Base-by-base conservation (phyloP, 2,888 invertebrate species). In the Eristalis tenax region DNA sequence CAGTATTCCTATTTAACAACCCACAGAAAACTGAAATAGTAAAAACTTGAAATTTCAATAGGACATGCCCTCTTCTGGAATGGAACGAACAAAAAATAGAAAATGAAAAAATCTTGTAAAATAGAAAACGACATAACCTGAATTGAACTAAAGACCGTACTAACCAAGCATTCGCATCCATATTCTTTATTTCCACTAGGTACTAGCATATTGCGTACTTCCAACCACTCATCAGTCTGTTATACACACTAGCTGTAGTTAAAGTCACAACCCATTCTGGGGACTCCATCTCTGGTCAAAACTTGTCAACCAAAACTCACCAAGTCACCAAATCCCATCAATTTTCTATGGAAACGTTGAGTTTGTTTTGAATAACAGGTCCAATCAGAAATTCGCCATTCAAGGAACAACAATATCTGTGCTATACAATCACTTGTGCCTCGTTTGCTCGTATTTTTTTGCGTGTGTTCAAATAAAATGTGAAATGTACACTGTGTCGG, bases 311-410 rank as follows among this genome's bases (percentile, higher is more conserved):
- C 2, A 0, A 23, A 40, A 18, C 28, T 70, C 18, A 64, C 40
- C 28, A 64, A 28, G 57, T 64, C 66, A 64, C 40, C 28, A 68
- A 23, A 63, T 68, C 66, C 5, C 64, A 40, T 69, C 63, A 10
- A 64, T 68, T 82, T 75, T 64, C 87, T 87, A 87, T 87, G 87
- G 87, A 73, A 87, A 87, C 87, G 69, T 4, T 38, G 40, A 82
- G 83, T 87, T 87, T 87, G 76, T 83, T 87, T 87, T 83, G 83
- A 87, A 83, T 80, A 83, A 76, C 87, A 79, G 83, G 11, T 75
- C n/a, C 23, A 79, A 71, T 77, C 10, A 63, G 56, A 23, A 38
- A 73, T 64, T 50, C 28, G 71, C 79, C 4, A 66, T 63, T 23
- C 32, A 71, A 61, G 63, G 43, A 70, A 79, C 66, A 71, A 80